These are phyloP conservation scores for Patagioenas fasciata DNA, from an alignment of 2,113 vertebrate species.

Conservation along the genomic window DNA sequence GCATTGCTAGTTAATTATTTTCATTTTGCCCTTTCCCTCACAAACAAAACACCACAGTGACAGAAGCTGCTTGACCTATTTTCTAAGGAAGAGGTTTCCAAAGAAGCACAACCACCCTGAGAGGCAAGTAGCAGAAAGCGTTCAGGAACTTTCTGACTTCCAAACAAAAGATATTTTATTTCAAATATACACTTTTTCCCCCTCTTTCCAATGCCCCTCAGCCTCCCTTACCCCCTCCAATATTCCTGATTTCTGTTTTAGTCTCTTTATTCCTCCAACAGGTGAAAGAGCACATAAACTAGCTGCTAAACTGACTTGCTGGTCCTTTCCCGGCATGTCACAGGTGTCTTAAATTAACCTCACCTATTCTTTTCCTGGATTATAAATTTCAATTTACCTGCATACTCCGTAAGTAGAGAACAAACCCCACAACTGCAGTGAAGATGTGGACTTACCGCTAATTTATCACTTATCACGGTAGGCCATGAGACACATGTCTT, in stretches of 20 bases:
- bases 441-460: neutral
- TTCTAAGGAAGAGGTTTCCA: neutral
- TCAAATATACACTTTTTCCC: neutral
- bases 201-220: neutral
- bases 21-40: neutral
- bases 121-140: neutral
- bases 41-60: neutral
- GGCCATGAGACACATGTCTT: rapidly evolving
- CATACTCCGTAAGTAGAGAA: neutral
- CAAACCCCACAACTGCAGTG: neutral
- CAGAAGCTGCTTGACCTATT: neutral
- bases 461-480: neutral
- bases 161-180: neutral
- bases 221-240: too few species aligned
- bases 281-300: neutral
- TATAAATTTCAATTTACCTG: neutral
- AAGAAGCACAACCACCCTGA: neutral
- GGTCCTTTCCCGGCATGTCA: neutral
- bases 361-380: neutral
- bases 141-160: neutral
- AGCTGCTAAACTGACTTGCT: neutral
- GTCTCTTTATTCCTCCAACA: neutral
- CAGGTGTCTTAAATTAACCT: neutral
- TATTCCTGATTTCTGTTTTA: neutral
- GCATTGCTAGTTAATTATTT: neutral